Evolutionary conservation across 2,797 vertebrate species (phyloP).

Genomic region (Ptychadena robeensis): DNA sequence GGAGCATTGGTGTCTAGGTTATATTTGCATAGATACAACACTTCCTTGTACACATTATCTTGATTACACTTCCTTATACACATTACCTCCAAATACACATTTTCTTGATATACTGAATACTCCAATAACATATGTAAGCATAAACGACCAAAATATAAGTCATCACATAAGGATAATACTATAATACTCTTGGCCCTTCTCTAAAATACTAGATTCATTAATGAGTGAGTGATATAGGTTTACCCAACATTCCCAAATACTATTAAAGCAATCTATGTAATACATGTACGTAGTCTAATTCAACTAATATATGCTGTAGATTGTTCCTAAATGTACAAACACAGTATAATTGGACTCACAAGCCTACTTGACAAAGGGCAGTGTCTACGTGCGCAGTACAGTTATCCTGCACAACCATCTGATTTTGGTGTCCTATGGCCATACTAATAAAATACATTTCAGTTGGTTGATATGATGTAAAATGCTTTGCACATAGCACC

Average conservation of each 20-base stretch:
- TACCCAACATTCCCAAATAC: neutral
- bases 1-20: too few species aligned
- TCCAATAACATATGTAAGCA: neutral
- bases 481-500: neutral
- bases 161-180: neutral
- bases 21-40: neutral
- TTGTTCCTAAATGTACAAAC: neutral
- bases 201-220: neutral
- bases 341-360: neutral
- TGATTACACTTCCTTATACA: neutral
- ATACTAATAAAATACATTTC: neutral
- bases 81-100: neutral
- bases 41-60: too few species aligned
- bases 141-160: neutral
- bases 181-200: neutral
- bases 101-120: neutral
- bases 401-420: neutral
- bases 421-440: neutral
- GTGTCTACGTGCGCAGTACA: neutral
- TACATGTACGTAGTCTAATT: neutral
- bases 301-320: neutral
- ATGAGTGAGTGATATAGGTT: neutral
- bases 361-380: neutral
- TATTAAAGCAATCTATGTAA: neutral
- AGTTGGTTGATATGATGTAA: neutral